Percentiles rank a stretch among this genome's conserved stretches.
Evolutionary conservation across 2,888 invertebrate genomes (phyloP).

Genomic region (Rapana venosa): DNA sequence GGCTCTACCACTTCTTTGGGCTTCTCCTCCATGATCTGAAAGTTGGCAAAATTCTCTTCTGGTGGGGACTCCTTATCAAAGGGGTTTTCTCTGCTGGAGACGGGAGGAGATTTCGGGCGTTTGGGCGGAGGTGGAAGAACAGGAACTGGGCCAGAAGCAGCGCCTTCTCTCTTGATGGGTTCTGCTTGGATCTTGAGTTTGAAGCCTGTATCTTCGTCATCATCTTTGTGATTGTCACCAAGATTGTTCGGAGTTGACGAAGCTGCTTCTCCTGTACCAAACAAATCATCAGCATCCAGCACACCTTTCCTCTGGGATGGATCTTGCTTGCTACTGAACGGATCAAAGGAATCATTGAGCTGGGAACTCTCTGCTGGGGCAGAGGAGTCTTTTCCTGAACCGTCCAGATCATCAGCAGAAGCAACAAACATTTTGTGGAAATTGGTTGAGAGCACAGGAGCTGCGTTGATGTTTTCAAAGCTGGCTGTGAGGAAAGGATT

Average conservation of each 20-base stretch:
- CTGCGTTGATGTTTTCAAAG: constrained; percentile 55
- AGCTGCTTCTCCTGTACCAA: not conserved
- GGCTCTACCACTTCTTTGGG: constrained; percentile 49
- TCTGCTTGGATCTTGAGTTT: constrained; percentile 64
- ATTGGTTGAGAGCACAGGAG: constrained; percentile 40
- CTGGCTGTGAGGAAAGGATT: constrained; percentile 59
- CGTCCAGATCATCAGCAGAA: constrained; percentile 42
- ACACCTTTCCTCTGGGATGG: constrained; percentile 15
- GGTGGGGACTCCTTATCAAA: constrained; percentile 77
- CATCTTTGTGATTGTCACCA: constrained; percentile 52
- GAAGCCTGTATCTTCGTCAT: constrained; percentile 58
- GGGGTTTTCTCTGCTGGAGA: constrained; percentile 76
- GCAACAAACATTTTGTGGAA: constrained; percentile 45
- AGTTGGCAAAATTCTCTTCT: constrained; percentile 76
- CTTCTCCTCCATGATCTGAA: constrained; percentile 67
- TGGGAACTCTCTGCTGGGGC: constrained; percentile 27
- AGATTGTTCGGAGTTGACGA: constrained; percentile 41
- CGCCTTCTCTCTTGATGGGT: constrained; percentile 30
- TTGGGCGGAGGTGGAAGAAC: constrained; percentile 70
- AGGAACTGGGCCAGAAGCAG: constrained; percentile 57
- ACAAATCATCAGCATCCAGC: not conserved
- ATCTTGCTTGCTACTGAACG: constrained; percentile 51
- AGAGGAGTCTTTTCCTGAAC: constrained; percentile 23
- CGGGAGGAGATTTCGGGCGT: constrained; percentile 65
- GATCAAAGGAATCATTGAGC: constrained; percentile 59